These are phyloP conservation scores for Seladonia tumulorum DNA, from an alignment of 2,888 invertebrate species.

Conservation along the genomic window DNA sequence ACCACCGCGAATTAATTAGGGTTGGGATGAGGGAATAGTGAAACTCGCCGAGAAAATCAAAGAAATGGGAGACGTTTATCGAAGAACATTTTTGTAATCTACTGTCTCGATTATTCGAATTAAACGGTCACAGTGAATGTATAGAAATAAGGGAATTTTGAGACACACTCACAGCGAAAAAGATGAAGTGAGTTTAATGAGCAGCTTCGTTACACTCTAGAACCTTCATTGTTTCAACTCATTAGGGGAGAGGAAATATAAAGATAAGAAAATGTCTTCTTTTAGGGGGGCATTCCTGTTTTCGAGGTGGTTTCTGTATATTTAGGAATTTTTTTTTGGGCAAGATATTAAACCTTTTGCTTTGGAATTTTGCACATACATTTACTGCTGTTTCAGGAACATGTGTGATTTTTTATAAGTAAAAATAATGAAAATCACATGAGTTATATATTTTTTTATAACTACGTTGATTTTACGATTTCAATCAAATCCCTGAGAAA, in stretches of 20 bases:
- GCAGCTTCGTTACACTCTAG: not conserved
- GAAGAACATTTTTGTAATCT: not conserved
- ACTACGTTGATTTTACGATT: too few relatives aligned
- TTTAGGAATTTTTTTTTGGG: too few relatives aligned
- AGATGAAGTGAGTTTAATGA: not conserved
- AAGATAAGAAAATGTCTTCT: not conserved
- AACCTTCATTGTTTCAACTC: not conserved
- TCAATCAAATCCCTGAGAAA: too few relatives aligned
- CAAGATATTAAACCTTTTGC: too few relatives aligned
- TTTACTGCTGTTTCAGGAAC: too few relatives aligned
- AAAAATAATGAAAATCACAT: too few relatives aligned
- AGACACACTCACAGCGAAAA: not conserved
- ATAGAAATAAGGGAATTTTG: not conserved
- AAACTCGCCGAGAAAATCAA: not conserved
- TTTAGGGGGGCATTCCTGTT: not conserved
- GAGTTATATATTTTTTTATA: too few relatives aligned
- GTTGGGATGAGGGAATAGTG: not conserved
- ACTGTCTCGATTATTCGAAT: not conserved
- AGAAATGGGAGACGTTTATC: not conserved
- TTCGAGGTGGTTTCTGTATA: too few relatives aligned
- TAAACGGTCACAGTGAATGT: not conserved
- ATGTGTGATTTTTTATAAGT: too few relatives aligned
- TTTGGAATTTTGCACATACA: too few relatives aligned
- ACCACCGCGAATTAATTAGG: conserved; percentile 6
- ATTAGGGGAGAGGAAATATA: not conserved